Conservation (phyloP, 2,888 invertebrate species). For the Acanthosepion esculentum region DNA sequence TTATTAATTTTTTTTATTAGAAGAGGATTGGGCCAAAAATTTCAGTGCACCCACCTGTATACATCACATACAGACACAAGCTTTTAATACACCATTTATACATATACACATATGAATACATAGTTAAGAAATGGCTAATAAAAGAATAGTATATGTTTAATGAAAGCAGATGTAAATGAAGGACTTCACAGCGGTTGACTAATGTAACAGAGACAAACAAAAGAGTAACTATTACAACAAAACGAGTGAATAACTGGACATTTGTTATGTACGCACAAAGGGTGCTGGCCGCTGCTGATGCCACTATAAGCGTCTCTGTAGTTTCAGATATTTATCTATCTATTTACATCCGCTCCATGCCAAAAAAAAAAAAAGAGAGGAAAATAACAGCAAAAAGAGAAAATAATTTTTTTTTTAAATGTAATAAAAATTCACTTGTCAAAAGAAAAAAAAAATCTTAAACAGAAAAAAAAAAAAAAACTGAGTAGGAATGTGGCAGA, state of each 20-base stretch:
- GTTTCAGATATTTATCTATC: not conserved
- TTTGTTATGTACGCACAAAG: not conserved
- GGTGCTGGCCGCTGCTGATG: not conserved
- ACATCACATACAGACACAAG: too few relatives aligned
- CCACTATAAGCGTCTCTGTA: not conserved
- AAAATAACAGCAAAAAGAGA: not conserved
- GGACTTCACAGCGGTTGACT: not conserved
- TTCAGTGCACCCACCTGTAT: too few relatives aligned
- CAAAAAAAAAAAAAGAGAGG: not conserved
- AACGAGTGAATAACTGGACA: not conserved
- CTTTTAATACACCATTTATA: not conserved
- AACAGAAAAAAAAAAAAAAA: not conserved
- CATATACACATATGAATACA: not conserved
- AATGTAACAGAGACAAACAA: not conserved
- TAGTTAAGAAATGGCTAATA: not conserved
- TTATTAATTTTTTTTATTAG: too few relatives aligned
- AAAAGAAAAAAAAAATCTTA: not conserved
- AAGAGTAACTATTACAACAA: not conserved
- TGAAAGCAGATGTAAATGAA: not conserved
- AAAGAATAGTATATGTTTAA: not conserved
- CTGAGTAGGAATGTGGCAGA: not conserved
- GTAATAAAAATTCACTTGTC: not conserved
- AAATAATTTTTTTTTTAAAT: too few relatives aligned
- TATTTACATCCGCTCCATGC: not conserved
- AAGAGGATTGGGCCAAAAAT: too few relatives aligned